Conservation (phyloP, 2,888 invertebrate species). For the Drosophila histrio region DNA sequence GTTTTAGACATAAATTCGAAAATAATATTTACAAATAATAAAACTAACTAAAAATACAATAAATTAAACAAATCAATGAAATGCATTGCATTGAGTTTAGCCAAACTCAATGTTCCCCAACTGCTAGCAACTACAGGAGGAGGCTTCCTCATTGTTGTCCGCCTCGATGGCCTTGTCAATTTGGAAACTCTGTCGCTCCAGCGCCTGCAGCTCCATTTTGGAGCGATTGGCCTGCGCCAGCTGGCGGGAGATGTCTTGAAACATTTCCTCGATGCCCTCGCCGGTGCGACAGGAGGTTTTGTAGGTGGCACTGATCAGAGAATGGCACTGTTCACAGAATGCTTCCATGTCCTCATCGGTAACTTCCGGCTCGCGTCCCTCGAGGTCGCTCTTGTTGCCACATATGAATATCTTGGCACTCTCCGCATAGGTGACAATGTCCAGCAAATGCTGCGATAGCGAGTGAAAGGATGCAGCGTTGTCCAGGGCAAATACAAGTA, state of each 20-base stretch:
- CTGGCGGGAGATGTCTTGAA: constrained; percentile 93
- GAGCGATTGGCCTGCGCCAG: constrained; percentile 92
- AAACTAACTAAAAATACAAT: constrained; percentile 38
- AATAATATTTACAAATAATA: constrained; percentile 65
- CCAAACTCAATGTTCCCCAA: constrained; percentile 82
- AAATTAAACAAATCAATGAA: constrained; percentile 43
- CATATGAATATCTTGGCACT: constrained; percentile 97
- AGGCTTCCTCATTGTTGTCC: constrained; percentile 85
- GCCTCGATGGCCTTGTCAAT: constrained; percentile 86
- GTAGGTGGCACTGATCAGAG: constrained; percentile 93
- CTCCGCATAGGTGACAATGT: constrained; percentile 96
- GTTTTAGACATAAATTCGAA: constrained; percentile 57
- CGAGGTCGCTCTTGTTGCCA: constrained; percentile 95
- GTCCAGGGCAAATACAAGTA: constrained; percentile 95
- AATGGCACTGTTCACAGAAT: constrained; percentile 96
- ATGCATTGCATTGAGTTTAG: constrained; percentile 69
- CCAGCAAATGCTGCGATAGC: constrained; percentile 95
- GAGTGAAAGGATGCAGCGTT: constrained; percentile 96
- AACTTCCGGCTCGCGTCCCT: constrained; percentile 89
- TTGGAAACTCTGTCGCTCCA: constrained; percentile 91
- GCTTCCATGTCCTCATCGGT: constrained; percentile 94
- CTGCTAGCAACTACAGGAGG: constrained; percentile 83
- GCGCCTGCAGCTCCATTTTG: constrained; percentile 91
- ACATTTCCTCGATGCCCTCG: constrained; percentile 95
- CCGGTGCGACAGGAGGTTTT: constrained; percentile 95